phyloP scores from a whole-genome alignment of 2,888 invertebrate species.

The Metalampra italica region DNA sequence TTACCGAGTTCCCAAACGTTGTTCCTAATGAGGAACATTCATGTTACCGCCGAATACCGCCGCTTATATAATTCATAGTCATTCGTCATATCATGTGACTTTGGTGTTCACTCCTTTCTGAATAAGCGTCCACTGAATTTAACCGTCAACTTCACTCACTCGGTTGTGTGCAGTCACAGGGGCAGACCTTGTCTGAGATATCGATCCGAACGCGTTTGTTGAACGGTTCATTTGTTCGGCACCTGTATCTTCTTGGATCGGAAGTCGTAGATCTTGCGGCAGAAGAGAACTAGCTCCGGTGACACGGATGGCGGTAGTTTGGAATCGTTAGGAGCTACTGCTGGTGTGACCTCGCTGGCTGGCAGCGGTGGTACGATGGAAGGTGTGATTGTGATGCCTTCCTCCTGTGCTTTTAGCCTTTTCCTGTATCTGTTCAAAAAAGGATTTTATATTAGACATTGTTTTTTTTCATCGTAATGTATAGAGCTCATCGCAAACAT shows the following conservation, averaged over 20 bases:
- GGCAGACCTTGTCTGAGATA: constrained; percentile 22
- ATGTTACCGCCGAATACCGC: constrained; percentile 19
- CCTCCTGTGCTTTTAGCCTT: constrained; percentile 86
- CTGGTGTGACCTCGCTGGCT: constrained; percentile 77
- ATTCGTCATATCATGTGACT: constrained; percentile 31
- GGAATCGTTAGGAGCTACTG: constrained; percentile 71
- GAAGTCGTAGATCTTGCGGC: constrained; percentile 95
- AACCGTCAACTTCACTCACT: constrained; percentile 2
- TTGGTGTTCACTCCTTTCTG: constrained; percentile 42
- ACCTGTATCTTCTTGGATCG: constrained; percentile 86
- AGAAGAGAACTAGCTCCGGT: constrained; percentile 94
- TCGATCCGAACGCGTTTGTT: constrained; percentile 18
- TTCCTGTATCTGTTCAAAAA: constrained; percentile 86
- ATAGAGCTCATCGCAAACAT: not conserved
- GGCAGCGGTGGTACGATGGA: constrained; percentile 85
- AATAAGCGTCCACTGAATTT: constrained; percentile 8
- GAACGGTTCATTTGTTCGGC: constrained; percentile 59
- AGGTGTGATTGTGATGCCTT: constrained; percentile 83
- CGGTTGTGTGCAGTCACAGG: constrained; percentile 21
- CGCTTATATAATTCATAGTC: constrained; percentile 17
- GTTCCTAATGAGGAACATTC: not conserved
- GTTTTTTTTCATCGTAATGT: no score
- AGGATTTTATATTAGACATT: not conserved
- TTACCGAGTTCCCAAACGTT: constrained; percentile 8
- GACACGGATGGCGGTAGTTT: constrained; percentile 81